A percentile compares a stretch with the other conserved stretches of the same genome.
Evolutionary conservation across 2,113 vertebrate species (phyloP).

Genomic region (Sterrhoptilus dennistouni): DNA sequence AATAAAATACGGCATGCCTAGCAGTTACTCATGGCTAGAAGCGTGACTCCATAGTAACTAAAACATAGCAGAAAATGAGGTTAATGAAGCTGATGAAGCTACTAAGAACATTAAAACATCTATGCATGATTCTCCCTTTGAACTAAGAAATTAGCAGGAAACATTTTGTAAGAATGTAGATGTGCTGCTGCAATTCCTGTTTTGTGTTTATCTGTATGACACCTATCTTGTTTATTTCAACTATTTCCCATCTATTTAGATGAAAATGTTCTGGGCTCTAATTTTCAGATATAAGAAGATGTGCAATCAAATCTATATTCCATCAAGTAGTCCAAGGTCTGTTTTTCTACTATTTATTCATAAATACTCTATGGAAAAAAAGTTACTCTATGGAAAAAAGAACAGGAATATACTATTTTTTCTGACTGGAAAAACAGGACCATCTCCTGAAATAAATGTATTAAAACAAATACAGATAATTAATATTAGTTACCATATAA

Average conservation of each 20-base stretch:
- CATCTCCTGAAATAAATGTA: background rate
- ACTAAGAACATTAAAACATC: background rate
- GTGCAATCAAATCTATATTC: background rate
- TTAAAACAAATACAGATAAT: background rate
- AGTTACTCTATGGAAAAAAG: background rate
- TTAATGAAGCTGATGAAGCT: background rate
- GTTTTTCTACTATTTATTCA: background rate
- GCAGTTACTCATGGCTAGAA: background rate
- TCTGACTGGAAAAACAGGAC: background rate
- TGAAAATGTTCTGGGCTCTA: background rate
- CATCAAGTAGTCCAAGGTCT: background rate
- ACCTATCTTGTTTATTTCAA: background rate
- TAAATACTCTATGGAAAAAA: background rate
- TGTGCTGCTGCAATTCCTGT: background rate
- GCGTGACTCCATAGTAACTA: background rate
- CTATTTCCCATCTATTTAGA: background rate
- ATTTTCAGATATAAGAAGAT: background rate
- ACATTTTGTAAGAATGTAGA: background rate
- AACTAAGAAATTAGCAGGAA: background rate
- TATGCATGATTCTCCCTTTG: fast-evolving
- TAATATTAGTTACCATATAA: background rate
- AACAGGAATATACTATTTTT: background rate
- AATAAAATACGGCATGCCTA: background rate
- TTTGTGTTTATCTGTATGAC: background rate
- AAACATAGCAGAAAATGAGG: background rate